Evolutionary conservation across 2,113 vertebrate species (phyloP), one percentile per base, ranked within the genome.

Genomic region (Tupaia chinensis): DNA sequence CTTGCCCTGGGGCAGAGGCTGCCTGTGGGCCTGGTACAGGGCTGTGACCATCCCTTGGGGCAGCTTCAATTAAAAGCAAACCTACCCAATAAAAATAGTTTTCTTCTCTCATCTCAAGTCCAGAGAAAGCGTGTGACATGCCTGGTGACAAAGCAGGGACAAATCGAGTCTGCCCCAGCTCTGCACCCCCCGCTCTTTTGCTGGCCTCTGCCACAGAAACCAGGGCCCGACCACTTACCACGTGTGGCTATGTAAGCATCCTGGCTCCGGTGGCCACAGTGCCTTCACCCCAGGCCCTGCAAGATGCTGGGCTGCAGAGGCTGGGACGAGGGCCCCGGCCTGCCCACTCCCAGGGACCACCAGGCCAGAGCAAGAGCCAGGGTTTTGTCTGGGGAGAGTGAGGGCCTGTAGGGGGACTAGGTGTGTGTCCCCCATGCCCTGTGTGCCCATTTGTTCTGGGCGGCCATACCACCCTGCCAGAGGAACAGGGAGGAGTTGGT

Each of bases 171-270:
- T 44, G 44, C 22, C 72, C 76, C 56, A 2, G 16, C 25, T 7
- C 82, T 9, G 63, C 56, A 82, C 56, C 72, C 72, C 66, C 22
- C 83, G n/a, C 78, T 34, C 84, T 61, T 44, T 44, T 23, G 70
- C 83, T 11, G 80, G 74, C 81, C 61, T 83, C 68, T 32, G 44
- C 76, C 95, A 93, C 54, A 1, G 86, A 85, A 81, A 78, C 82
- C 95, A 73, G 95, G 80, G 86, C 63, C 70, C 60, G 6, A 84
- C 70, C 58, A 4, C 88, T 81, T 1, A 25, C 87, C 96, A 56
- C 76, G 61, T 56, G 54, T 56, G 53, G 65, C 89, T 76, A 27
- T 6, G 58, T 85, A 92, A 81, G 86, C 93, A 3, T 56, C 84
- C 81, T 9, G 76, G 74, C 63, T 72, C 27, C 11, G 1, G 2